Evolutionary conservation across 2,113 vertebrate genomes (phyloP).

Genomic region (Alectura lathami): DNA sequence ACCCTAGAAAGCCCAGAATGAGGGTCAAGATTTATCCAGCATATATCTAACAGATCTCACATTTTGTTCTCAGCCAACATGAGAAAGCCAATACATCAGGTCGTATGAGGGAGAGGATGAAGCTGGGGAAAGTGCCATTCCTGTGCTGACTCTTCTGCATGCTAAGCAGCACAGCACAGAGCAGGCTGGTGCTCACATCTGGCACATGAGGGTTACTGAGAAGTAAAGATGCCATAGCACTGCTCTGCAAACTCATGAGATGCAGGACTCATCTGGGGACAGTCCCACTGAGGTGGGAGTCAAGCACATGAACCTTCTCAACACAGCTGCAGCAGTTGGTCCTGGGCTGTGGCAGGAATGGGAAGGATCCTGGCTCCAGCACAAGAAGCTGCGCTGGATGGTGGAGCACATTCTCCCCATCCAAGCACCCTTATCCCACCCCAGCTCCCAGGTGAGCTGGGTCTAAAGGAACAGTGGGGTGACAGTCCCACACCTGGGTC

Average conservation of each 20-base stretch:
- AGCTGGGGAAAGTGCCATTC: background rate
- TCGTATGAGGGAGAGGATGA: background rate
- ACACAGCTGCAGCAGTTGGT: fast-evolving
- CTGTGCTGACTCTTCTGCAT: fast-evolving
- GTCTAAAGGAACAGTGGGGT: background rate
- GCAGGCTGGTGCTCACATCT: background rate
- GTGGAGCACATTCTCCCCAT: fast-evolving
- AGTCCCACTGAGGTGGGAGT: background rate
- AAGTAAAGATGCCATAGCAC: background rate
- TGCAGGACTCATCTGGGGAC: background rate
- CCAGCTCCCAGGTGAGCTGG: background rate
- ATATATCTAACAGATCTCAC: background rate
- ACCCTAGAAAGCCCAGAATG: background rate
- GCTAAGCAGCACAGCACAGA: background rate
- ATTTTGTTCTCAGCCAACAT: background rate
- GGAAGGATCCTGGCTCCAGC: background rate
- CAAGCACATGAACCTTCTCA: background rate
- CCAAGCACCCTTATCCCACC: background rate
- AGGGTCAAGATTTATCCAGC: background rate
- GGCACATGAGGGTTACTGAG: background rate
- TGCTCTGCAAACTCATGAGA: background rate
- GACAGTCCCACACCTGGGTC: background rate
- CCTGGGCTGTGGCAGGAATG: background rate
- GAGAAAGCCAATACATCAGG: background rate
- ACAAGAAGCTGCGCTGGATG: background rate